Base-by-base conservation (phyloP, 2,113 vertebrate species). In the Hassar affinis region DNA sequence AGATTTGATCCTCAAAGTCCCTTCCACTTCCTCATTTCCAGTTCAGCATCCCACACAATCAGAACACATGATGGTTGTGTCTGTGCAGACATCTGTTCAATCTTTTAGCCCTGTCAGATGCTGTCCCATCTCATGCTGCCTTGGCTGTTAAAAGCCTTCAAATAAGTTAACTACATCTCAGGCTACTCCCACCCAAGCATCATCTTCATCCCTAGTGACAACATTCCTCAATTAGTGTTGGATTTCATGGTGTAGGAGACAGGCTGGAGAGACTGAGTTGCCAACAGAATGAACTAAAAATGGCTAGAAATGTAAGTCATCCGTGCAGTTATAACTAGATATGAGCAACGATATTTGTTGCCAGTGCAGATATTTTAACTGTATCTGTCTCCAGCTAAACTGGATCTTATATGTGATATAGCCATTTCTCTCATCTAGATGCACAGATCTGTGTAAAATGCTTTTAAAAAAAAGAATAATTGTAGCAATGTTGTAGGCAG, bases 81-180 rank as follows among this genome's bases (percentile, higher is more conserved):
- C 69, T 57, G 57, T 59, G 6, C 71, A 45, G 22, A 78, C 51
- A 51, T 54, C 68, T 80, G 77, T 78, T 78, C 62, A 66, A 56
- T 78, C 59, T 83, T 56, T 77, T n/a, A 66, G 33, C 59, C 68
- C 56, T 84, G 71, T 64, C 38, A 72, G 18, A 47, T 59, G 11
- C 64, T 71, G 54, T 71, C 72, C 38, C n/a, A 79, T 42, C 61
- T 57, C 78, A 49, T 69, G 12, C 71, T 33, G 25, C 72, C 25
- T n/a, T 66, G 35, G 33, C n/a, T 51, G 74, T 86, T 86, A 83
- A 88, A 91, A 87, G 84, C 86, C 87, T 88, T 84, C 84, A 49
- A 79, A 79, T 71, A 87, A 77, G 61, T 89, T 83, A 90, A 92
- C 84, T 87, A 90, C 90, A 89, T 90, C 69, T 86, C 81, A 88